Percentiles rank a stretch among this genome's conserved stretches.
phyloP scores from a whole-genome alignment of 2,888 invertebrate species.

The Eumerus sabulonum region DNA sequence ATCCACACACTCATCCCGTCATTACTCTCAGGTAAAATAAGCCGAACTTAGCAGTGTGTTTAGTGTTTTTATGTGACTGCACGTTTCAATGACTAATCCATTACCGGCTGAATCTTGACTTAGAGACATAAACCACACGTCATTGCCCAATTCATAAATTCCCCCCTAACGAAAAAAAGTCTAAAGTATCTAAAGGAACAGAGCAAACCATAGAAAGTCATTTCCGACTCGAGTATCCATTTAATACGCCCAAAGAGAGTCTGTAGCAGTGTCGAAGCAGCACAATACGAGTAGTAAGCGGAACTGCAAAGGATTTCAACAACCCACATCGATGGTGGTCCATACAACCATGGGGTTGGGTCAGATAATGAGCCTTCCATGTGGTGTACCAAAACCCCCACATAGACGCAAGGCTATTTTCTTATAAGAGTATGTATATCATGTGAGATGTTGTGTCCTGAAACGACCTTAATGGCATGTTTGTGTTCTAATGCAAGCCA shows the following conservation, averaged over 20 bases:
- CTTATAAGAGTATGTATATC: slow-evolving; percentile 43
- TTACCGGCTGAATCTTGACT: slow-evolving; percentile 2
- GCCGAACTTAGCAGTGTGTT: slow-evolving; percentile 2
- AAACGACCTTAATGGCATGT: slow-evolving; percentile 63
- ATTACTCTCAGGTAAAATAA: slow-evolving; percentile 21
- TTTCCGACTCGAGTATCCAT: slow-evolving; percentile 19
- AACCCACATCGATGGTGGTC: slow-evolving; percentile 2
- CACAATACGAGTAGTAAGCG: too few relatives aligned
- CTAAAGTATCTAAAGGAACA: slow-evolving; percentile 1
- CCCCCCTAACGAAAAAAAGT: slow-evolving; percentile 19
- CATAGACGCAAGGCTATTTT: slow-evolving; percentile 1
- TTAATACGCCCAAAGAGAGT: slow-evolving; percentile 35
- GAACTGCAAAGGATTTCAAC: slow-evolving; percentile 8
- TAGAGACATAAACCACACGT: slow-evolving; percentile 43
- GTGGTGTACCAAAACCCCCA: too few relatives aligned
- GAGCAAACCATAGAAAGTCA: too few relatives aligned
- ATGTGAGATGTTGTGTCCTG: slow-evolving; percentile 47
- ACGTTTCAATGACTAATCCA: slow-evolving; percentile 7
- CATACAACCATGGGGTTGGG: slow-evolving; percentile 31
- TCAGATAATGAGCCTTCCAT: slow-evolving; percentile 14
- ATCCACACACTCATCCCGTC: neutral
- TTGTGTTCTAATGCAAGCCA: slow-evolving; percentile 53
- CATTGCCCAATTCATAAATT: slow-evolving; percentile 34
- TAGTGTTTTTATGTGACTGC: slow-evolving; percentile 38
- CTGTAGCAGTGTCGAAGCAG: neutral